A percentile compares a stretch with the other conserved stretches of the same genome.
These are phyloP conservation scores for Brienomyrus longianalis DNA, from an alignment of 2,113 vertebrate species.

Conservation along the genomic window DNA sequence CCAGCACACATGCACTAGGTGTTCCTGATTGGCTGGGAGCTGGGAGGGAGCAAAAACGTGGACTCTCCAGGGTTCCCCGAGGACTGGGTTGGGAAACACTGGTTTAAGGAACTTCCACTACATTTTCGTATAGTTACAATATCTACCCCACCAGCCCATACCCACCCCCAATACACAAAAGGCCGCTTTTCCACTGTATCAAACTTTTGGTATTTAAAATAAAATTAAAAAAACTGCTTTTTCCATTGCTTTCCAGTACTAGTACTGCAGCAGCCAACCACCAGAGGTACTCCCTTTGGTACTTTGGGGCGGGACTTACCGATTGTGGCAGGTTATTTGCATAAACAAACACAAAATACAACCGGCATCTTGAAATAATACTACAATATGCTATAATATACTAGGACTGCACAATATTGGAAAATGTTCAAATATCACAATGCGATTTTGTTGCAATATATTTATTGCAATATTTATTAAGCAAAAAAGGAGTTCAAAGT, in stretches of 20 bases:
- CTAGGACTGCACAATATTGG: background rate
- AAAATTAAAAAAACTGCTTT: background rate
- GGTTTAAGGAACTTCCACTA: background rate
- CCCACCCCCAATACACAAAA: background rate
- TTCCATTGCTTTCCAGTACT: background rate
- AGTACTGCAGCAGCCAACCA: background rate
- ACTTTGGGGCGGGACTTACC: background rate
- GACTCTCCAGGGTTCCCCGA: too few species aligned
- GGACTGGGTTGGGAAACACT: too few species aligned
- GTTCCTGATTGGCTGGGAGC: too few species aligned
- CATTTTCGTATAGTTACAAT: background rate
- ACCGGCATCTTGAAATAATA: background rate
- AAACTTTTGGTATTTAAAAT: background rate
- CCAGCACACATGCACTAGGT: too few species aligned
- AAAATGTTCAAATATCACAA: background rate
- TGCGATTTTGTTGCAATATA: background rate
- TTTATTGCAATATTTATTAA: background rate
- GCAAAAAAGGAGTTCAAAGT: background rate
- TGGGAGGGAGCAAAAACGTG: too few species aligned
- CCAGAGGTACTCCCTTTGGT: background rate
- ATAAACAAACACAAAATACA: background rate
- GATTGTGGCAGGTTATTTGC: background rate
- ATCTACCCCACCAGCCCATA: background rate
- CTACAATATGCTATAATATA: background rate
- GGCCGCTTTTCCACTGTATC: background rate